A percentile compares a stretch with the other conserved stretches of the same genome.
phyloP scores from a whole-genome alignment of 2,888 invertebrate genomes.

The Yponomeuta cagnagella region DNA sequence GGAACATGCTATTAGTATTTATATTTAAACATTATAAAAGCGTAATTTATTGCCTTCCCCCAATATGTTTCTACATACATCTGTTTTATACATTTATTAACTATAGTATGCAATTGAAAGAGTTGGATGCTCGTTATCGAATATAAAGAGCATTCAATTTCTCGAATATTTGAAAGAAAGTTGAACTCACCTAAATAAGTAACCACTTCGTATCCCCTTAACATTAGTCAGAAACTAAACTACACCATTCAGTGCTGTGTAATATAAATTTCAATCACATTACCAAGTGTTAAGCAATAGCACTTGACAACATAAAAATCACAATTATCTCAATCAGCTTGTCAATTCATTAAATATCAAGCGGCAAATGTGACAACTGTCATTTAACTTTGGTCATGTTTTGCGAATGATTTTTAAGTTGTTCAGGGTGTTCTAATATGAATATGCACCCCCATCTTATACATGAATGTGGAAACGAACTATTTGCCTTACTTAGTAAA shows the following conservation, averaged over 20 bases:
- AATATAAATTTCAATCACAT: slow-evolving; percentile 9
- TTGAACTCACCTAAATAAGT: not conserved
- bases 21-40: slow-evolving; percentile 75
- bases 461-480: slow-evolving; percentile 24
- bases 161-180: not conserved
- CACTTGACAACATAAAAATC: slow-evolving; percentile 17
- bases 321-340: slow-evolving; percentile 16
- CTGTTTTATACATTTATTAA: not conserved
- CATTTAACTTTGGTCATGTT: slow-evolving; percentile 32
- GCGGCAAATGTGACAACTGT: slow-evolving; percentile 13
- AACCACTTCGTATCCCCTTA: not conserved
- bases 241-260: not conserved
- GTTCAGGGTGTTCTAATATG: slow-evolving; percentile 22
- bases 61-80: slow-evolving; percentile 42
- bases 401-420: slow-evolving; percentile 21
- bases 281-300: slow-evolving; percentile 8
- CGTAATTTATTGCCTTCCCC: slow-evolving; percentile 84
- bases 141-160: not conserved
- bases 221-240: not conserved
- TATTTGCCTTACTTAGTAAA: slow-evolving; percentile 52
- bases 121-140: not conserved
- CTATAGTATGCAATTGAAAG: not conserved
- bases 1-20: slow-evolving; percentile 51
- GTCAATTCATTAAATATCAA: slow-evolving; percentile 36
- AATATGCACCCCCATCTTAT: not conserved